Conservation (phyloP, 53 echinoderm and acorn worm species). For the Crossaster papposus region DNA sequence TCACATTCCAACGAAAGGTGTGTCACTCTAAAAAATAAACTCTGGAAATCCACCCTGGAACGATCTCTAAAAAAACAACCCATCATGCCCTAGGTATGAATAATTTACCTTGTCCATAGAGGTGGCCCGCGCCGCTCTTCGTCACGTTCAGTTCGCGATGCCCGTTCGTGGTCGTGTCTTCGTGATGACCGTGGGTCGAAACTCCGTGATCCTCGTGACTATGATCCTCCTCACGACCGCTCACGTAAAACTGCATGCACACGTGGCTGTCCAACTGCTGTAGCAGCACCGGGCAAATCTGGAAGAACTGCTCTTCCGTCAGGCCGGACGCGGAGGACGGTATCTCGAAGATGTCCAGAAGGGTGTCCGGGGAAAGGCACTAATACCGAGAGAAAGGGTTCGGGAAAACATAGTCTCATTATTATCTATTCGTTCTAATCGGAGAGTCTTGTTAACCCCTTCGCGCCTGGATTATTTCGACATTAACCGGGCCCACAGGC, state of each 20-base stretch:
- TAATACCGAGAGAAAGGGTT: constrained; percentile 10
- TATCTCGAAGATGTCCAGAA: constrained; percentile 67
- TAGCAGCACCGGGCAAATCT: constrained; percentile 88
- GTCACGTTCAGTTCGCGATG: constrained; percentile 29
- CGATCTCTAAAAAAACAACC: not conserved
- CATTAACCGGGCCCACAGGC: too few relatives aligned
- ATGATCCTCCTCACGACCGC: constrained; percentile 20
- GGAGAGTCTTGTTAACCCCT: too few relatives aligned
- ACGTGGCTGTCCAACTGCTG: constrained; percentile 92
- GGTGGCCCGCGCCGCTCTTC: not conserved
- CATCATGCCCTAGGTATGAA: not conserved
- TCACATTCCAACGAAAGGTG: too few relatives aligned
- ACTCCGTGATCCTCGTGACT: constrained; percentile 25
- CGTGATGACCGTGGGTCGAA: constrained; percentile 14
- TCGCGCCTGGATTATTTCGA: too few relatives aligned
- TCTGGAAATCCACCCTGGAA: too few relatives aligned
- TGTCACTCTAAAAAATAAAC: too few relatives aligned
- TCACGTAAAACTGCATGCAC: constrained; percentile 66
- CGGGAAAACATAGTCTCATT: not conserved
- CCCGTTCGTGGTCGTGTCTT: constrained; percentile 33
- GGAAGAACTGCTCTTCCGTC: constrained; percentile 67
- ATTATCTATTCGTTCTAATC: too few relatives aligned
- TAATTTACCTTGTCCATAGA: constrained; percentile 19
- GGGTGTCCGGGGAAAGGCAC: constrained; percentile 77
- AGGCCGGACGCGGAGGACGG: constrained; percentile 58